Base-by-base conservation (phyloP, 35 echinoderm and acorn worm genomes). In the Hemicentrotus pulcherrimus region DNA sequence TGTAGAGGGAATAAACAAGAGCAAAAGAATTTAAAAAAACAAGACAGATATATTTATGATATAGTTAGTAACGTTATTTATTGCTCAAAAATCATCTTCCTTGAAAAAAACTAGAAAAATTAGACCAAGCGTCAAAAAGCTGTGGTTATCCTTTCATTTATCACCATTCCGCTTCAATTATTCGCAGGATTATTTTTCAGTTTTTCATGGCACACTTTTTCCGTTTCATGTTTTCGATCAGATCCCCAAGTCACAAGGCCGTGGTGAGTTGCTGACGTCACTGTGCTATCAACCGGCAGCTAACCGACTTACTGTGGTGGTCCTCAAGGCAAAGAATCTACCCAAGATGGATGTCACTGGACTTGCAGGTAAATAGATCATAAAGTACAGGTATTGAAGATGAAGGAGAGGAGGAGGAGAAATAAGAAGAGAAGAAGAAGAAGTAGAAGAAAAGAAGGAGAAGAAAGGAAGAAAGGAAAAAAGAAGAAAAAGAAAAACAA, bases 331-430 rank as follows among this genome's bases (percentile, higher is more conserved):
- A 12, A 97, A 97, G 91, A 99, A 98, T 94, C 95, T 99, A 45
- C 98, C 98, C 19, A 99, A 99, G 96, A 99, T 99, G 98, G 98
- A 99, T 95, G 98, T 99, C 18, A 99, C 98, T 32, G 98, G 98
- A 46, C 94, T 99, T 13, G 96, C 98, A 91, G 98, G 98, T 99
- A 98, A 48, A 91, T 78, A 78, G 15, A 59, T 59, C 52, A 78
- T 22, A 78, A 70, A 78, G 19, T 8, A 78, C 2, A n/a, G 24
- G 24, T 24, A n/a, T 7, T 18, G 35, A n/a, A 22, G 22, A 78
- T 4, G 19, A 78, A 24, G 22, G 1, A 28, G 19, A n/a, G 61
- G 61, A 28, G 6, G 61, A 28, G 22, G 61, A 65, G 13, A 12
- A 65, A 65, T 16, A 5, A 65, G 15, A 22, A 22, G n/a, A n/a